Evolutionary conservation across 2,113 vertebrate genomes (phyloP), one percentile per base, ranked within the genome.

Genomic region (Trichomycterus rosablanca): DNA sequence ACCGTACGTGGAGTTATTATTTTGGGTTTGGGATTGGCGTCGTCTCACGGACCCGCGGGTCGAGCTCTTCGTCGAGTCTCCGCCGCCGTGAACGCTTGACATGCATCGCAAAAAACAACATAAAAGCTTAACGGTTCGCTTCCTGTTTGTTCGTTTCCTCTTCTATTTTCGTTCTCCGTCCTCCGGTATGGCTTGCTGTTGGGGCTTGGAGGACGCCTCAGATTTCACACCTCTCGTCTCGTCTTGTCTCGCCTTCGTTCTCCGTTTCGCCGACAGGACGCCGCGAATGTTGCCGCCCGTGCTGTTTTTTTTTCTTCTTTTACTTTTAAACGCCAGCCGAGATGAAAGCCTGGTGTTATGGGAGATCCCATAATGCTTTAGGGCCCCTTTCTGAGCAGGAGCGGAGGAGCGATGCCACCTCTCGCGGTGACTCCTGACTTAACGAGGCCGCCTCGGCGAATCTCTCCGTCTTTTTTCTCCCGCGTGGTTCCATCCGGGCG

Each of bases 41-140:
- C 57, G 79, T 80, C 71, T 75, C 80, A 39, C 74, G 78, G 75
- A 76, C 81, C 75, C 74, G 75, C 59, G 50, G 71, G 80, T 77
- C 68, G 75, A 71, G 71, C 77, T 79, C 75, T 54, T 79, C 68
- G 76, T 82, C 75, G 63, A 78, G 65, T 79, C 75, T 54, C 78
- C 68, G 76, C 81, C 75, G 63, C 78, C 65, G 78, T 75, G 74
- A 81, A 82, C 82, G 78, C 82, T 84, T 74, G 81, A 84, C 87
- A 89, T 89, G 87, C 87, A 88, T 84, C 81, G 80, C 80, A 86
- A 86, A 84, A n/a, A n/a, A n/a, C n/a, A n/a, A 87, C 82, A 80
- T 78, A 87, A 82, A 86, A 82, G 81, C 79, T 83, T 76, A 84
- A 81, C 73, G 61, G 80, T 80, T 40, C 8, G 1, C 34, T 39